A percentile compares a stretch with the other conserved stretches of the same genome.
Conservation (phyloP, 2,797 vertebrate genomes). For the Pachyuromys duprasi region DNA sequence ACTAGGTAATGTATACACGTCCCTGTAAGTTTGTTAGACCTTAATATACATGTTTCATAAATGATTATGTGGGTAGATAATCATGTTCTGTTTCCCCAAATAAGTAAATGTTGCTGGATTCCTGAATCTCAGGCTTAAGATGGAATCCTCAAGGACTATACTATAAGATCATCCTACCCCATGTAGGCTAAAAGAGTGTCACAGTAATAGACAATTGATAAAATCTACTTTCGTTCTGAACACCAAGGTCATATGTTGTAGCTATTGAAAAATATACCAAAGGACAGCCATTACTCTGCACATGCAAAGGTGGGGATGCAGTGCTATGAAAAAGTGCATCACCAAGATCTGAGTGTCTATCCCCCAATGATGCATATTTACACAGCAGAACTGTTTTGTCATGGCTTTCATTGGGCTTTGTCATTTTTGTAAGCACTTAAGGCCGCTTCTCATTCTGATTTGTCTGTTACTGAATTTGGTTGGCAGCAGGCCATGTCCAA, state of each 20-base stretch:
- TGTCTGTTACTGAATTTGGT: constrained; percentile 40
- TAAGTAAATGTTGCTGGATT: constrained; percentile 5
- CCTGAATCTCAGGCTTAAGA: constrained; percentile 6
- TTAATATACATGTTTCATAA: constrained; percentile 55
- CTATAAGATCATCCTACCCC: background rate
- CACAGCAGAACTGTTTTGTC: background rate
- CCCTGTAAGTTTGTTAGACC: background rate
- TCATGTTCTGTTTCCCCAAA: background rate
- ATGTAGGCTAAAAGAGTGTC: background rate
- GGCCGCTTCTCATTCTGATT: constrained; percentile 54
- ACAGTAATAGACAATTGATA: background rate
- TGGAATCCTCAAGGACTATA: constrained; percentile 24
- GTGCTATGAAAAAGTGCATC: background rate
- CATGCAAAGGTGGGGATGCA: background rate
- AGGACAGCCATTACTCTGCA: constrained; percentile 33
- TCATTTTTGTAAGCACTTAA: constrained; percentile 50
- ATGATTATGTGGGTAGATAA: background rate
- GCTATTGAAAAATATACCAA: constrained; percentile 15
- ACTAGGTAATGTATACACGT: background rate
- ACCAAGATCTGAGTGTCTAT: background rate
- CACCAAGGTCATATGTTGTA: constrained; percentile 31
- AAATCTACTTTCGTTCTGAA: constrained; percentile 58
- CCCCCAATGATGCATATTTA: background rate
- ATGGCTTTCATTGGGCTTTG: constrained; percentile 13
- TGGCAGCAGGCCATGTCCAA: constrained; percentile 45